Percentiles rank a stretch among this genome's conserved stretches.
phyloP scores from a whole-genome alignment of 2,113 vertebrate species.

The Gadus chalcogrammus region DNA sequence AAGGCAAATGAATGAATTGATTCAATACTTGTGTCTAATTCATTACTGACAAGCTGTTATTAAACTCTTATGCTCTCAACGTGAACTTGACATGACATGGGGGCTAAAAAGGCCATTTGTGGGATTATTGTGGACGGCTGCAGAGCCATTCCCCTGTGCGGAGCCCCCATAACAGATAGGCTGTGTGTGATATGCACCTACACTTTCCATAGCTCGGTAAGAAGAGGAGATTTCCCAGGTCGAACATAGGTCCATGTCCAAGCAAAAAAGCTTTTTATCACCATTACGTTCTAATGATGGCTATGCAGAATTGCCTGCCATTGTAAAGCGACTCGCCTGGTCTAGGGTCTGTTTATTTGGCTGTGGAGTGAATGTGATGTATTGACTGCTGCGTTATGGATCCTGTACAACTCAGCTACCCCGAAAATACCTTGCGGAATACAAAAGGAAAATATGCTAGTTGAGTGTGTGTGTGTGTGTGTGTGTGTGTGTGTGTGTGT shows the following conservation, averaged over 20 bases:
- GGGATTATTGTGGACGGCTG: constrained; percentile 38
- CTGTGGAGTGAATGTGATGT: constrained; percentile 32
- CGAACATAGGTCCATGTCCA: constrained; percentile 10
- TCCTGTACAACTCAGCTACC: constrained; percentile 29
- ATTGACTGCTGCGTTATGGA: constrained; percentile 49
- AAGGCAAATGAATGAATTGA: constrained; percentile 45
- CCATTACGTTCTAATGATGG: constrained; percentile 45
- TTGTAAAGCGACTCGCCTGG: constrained; percentile 43
- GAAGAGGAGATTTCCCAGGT: constrained; percentile 46
- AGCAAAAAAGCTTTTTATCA: constrained; percentile 32
- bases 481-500: neutral
- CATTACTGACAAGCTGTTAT: constrained; percentile 58
- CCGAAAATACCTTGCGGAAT: neutral
- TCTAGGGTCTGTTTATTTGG: constrained; percentile 31
- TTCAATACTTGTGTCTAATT: constrained; percentile 39
- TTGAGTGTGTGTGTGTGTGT: too few species aligned
- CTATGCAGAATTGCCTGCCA: constrained; percentile 45
- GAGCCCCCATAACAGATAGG: constrained; percentile 41
- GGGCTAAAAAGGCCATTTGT: constrained; percentile 51
- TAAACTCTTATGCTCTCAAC: constrained; percentile 56
- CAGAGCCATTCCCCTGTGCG: constrained; percentile 43
- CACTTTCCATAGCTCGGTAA: constrained; percentile 42
- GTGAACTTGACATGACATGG: constrained; percentile 41
- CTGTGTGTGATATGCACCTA: constrained; percentile 47
- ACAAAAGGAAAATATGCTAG: neutral